A percentile compares a stretch with the other conserved stretches of the same genome.
Conservation (phyloP, 2,113 vertebrate species). For the Tyto alba region DNA sequence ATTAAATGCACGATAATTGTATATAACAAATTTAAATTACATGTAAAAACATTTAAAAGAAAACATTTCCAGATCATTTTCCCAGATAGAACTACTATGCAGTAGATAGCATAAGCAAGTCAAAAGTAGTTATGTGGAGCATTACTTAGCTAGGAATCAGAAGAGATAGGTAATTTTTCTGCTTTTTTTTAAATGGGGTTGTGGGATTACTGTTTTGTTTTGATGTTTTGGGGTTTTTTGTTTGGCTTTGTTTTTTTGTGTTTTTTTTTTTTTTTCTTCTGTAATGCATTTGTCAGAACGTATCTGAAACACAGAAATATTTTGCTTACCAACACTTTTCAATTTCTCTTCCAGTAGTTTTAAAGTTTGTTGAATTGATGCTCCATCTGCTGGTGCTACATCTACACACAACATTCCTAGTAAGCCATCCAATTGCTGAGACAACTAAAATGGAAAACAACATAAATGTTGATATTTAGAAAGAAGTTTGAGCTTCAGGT, state of each 20-base stretch:
- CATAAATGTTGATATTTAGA: not conserved
- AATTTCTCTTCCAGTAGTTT: constrained; percentile 98
- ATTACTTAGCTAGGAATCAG: not conserved
- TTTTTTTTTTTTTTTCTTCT: not conserved
- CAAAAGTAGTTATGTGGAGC: not conserved
- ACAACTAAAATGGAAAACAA: constrained; percentile 80
- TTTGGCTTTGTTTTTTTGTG: too few species aligned
- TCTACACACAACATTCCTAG: constrained; percentile 98
- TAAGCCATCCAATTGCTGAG: constrained; percentile 94
- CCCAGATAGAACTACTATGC: not conserved
- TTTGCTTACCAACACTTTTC: constrained; percentile 90
- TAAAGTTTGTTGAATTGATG: constrained; percentile 95
- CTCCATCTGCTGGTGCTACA: constrained; percentile 93
- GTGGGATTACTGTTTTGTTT: not conserved
- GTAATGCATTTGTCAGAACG: not conserved
- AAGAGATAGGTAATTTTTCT: not conserved
- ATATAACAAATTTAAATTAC: not conserved
- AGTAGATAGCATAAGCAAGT: not conserved
- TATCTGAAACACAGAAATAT: constrained; percentile 30
- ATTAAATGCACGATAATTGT: not conserved
- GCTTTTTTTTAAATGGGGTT: not conserved
- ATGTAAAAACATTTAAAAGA: constrained; percentile 1
- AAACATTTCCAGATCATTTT: constrained; percentile 4
- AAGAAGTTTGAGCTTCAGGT: not conserved
- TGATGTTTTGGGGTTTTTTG: too few species aligned